Base-by-base conservation (phyloP, 2,888 invertebrate genomes). In the Temnothorax rugatulus region DNA sequence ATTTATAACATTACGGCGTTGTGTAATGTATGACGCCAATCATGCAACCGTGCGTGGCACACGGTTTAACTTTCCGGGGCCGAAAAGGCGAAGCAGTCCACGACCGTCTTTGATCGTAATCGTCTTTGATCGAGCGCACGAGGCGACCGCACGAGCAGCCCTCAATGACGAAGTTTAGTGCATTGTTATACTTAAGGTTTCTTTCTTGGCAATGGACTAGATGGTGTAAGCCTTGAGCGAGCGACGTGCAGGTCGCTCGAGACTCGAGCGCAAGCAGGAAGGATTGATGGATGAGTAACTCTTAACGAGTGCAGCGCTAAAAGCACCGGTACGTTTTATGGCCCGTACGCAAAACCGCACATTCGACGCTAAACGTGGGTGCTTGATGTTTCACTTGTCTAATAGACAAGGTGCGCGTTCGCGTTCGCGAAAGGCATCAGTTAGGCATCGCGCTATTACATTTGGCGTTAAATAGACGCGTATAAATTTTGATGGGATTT, bases 141-240 rank as follows among this genome's bases (percentile, higher is more conserved):
- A 90, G 91, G 88, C 91, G 83, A 88, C 54, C 64, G 63, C 85
- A 34, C 47, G 18, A n/a, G 85, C 90, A 92, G 92, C 91, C 91
- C 93, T 93, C 93, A 86, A 88, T 81, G 85, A 90, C 88, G 88
- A 90, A 91, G 89, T 92, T 91, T 93, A 90, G 90, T 86, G 89
- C 90, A 91, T 92, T 93, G 93, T 94, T 94, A 92, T 92, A 92
- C 92, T 94, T 94, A 94, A 92, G 94, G 94, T 94, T 94, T 94
- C 94, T 88, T 82, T 87, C 90, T 91, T 90, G 92, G 90, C 91
- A 92, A 91, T 92, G 90, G 92, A 91, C 90, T 91, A 91, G 89
- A 91, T 91, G 88, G 25, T 93, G 25, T 93, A 93, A 93, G 93
- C 93, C 90, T 92, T 90, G 90, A 9, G 92, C 92, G 91, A 93